A percentile compares a stretch with the other conserved stretches of the same genome.
These are phyloP conservation scores for Chalcis sispes DNA, from an alignment of 2,888 invertebrate species.

Conservation along the genomic window DNA sequence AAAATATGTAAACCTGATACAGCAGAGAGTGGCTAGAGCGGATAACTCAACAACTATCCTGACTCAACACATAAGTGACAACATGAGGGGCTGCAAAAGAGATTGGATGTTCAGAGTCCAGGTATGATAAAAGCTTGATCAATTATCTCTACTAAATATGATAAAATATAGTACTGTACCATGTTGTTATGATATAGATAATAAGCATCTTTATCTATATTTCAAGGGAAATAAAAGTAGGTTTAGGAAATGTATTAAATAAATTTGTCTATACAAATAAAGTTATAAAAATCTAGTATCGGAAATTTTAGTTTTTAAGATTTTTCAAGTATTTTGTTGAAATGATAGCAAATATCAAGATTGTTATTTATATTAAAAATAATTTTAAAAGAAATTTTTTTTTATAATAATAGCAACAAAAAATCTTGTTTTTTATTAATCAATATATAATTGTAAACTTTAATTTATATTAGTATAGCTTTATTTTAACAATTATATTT, in stretches of 20 bases:
- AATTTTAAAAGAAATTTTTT: background rate
- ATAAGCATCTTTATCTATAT: conserved; percentile 8
- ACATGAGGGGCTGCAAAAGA: conserved; percentile 72
- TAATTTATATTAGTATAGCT: background rate
- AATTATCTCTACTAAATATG: background rate
- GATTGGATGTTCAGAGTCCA: conserved; percentile 74
- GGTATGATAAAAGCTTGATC: conserved; percentile 62
- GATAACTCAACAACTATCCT: conserved; percentile 24
- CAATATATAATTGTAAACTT: background rate
- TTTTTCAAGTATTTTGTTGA: too few species aligned
- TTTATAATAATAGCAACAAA: background rate
- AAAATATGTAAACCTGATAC: conserved; percentile 10
- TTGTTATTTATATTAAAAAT: too few species aligned
- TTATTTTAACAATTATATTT: background rate
- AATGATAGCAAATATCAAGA: too few species aligned
- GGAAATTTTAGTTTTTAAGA: too few species aligned
- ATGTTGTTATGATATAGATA: background rate
- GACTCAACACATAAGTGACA: conserved; percentile 50
- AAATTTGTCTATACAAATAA: background rate
- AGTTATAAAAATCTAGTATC: background rate
- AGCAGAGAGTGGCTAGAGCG: conserved; percentile 1
- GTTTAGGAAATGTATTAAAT: background rate
- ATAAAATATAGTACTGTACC: background rate
- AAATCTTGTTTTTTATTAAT: background rate
- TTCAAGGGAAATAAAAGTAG: background rate